phyloP scores from a whole-genome alignment of 2,797 vertebrate genomes.

The Bradypodion pumilum region DNA sequence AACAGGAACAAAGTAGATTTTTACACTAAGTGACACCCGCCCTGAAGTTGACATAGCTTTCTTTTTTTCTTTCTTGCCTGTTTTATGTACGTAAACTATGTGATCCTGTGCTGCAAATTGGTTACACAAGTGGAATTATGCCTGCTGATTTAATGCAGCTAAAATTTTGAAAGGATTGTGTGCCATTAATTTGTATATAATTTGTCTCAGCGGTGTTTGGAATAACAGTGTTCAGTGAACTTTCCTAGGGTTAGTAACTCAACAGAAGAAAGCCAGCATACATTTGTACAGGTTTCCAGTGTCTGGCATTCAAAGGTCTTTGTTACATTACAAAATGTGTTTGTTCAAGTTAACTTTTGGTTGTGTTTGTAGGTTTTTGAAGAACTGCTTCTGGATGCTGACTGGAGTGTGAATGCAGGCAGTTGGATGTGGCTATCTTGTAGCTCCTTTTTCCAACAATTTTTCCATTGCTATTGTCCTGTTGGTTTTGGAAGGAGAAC shows the following conservation, averaged over 20 bases:
- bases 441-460: constrained; percentile 96
- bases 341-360: constrained; percentile 44
- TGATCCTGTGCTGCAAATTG: neutral
- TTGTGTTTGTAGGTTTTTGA: constrained; percentile 86
- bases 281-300: neutral
- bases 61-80: neutral
- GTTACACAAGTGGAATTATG: neutral
- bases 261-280: neutral
- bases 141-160: neutral
- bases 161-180: neutral
- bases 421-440: constrained; percentile 99
- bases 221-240: neutral
- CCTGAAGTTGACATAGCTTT: neutral
- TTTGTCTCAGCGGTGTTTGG: neutral
- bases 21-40: neutral
- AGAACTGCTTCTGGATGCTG: constrained; percentile 92
- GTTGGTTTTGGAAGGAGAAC: constrained; percentile 92
- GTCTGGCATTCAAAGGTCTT: neutral
- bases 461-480: constrained; percentile 96
- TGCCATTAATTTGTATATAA: neutral
- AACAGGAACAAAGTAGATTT: neutral
- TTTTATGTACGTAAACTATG: neutral
- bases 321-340: neutral
- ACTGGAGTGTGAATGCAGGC: constrained; percentile 96
- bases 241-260: neutral